Percentiles rank a stretch among this genome's conserved stretches.
phyloP scores from a whole-genome alignment of 2,888 invertebrate genomes.

The Reticulitermes lucifugus region DNA sequence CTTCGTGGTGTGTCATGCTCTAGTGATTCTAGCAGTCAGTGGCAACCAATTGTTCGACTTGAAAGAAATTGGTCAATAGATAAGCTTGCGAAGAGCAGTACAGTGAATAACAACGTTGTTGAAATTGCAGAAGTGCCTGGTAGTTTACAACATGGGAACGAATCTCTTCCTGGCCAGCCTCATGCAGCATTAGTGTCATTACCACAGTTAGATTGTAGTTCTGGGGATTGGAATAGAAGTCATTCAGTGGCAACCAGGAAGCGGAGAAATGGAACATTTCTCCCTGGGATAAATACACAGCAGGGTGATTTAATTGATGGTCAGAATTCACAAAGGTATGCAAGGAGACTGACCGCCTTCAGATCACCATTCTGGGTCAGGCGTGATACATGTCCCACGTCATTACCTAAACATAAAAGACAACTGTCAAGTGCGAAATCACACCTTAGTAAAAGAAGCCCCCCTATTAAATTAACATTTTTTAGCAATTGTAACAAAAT shows the following conservation, averaged over 20 bases:
- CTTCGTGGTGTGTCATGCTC: slow-evolving; percentile 31
- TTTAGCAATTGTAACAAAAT: slow-evolving; percentile 13
- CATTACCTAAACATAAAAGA: background rate
- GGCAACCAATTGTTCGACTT: slow-evolving; percentile 50
- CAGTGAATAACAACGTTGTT: background rate
- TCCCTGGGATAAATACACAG: background rate
- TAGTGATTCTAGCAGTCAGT: background rate
- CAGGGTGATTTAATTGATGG: background rate
- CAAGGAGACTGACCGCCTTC: background rate
- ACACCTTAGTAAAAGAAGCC: background rate
- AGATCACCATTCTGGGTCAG: no score
- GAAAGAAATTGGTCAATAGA: slow-evolving; percentile 46
- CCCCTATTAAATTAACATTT: slow-evolving; percentile 20
- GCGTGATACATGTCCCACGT: no score
- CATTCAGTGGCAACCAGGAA: background rate
- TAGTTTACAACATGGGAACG: background rate
- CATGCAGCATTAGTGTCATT: slow-evolving; percentile 8
- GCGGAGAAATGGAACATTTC: background rate
- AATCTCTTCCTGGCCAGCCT: background rate
- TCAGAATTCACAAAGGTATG: background rate
- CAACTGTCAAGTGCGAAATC: background rate
- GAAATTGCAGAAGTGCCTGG: background rate
- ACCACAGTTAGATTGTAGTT: background rate
- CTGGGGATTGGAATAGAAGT: background rate
- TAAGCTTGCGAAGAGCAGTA: slow-evolving; percentile 34